These are phyloP conservation scores for Erebia aethiops DNA, from an alignment of 2,888 invertebrate genomes.

Conservation along the genomic window DNA sequence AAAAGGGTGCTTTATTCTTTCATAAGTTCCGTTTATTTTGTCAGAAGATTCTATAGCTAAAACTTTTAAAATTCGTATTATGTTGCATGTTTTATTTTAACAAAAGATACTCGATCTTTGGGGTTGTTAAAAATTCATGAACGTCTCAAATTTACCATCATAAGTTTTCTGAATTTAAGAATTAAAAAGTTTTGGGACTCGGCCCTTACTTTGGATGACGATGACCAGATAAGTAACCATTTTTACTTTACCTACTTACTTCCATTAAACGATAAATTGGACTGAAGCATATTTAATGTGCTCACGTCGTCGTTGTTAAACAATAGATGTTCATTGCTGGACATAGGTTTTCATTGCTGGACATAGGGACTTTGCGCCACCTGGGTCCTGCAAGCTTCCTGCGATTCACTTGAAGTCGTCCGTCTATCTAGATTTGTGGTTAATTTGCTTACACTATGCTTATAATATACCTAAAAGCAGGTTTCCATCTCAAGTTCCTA, in stretches of 20 bases:
- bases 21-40: conserved; percentile 48
- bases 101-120: conserved; percentile 63
- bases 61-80: conserved; percentile 72
- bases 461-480: background rate
- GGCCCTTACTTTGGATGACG: conserved; percentile 3
- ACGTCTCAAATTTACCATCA: conserved; percentile 56
- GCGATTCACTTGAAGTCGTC: too few species aligned
- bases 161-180: conserved; percentile 53
- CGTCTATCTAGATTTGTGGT: too few species aligned
- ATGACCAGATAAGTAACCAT: background rate
- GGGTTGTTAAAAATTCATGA: conserved; percentile 59
- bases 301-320: too few species aligned
- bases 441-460: too few species aligned
- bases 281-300: background rate
- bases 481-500: background rate
- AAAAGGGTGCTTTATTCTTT: conserved; percentile 23
- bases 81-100: conserved; percentile 68
- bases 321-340: too few species aligned
- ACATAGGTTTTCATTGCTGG: background rate
- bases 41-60: conserved; percentile 53
- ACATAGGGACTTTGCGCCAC: background rate
- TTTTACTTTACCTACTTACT: background rate
- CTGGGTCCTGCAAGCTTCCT: too few species aligned
- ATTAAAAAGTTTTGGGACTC: conserved; percentile 54
- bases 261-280: background rate